Evolutionary conservation across 2,113 vertebrate genomes (phyloP).

Genomic region (Sarotherodon lohbergeri): DNA sequence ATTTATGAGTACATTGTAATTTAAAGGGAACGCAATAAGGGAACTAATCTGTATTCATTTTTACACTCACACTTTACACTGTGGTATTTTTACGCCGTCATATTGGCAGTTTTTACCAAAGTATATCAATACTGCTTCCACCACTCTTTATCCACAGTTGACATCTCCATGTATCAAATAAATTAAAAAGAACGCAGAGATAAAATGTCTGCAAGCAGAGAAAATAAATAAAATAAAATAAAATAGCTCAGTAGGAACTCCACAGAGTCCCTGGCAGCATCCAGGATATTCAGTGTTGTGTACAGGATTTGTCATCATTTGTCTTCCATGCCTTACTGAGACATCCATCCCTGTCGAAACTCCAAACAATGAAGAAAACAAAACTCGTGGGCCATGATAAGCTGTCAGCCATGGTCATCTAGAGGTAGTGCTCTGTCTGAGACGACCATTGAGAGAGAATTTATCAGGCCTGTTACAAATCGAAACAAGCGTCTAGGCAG

Average conservation of each 20-base stretch:
- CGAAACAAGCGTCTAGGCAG: conserved; percentile 10
- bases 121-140: not conserved
- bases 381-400: conserved; percentile 28
- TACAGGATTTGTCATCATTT: conserved; percentile 29
- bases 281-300: not conserved
- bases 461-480: not conserved
- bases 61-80: rapidly evolving
- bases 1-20: not conserved
- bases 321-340: conserved; percentile 7
- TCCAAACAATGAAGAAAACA: conserved; percentile 17
- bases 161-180: not conserved
- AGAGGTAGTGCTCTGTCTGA: not conserved
- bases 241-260: not conserved
- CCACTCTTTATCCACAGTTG: not conserved
- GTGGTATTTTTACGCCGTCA: not conserved
- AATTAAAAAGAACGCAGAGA: not conserved
- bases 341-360: conserved; percentile 28
- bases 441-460: not conserved
- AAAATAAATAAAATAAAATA: not conserved
- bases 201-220: not conserved
- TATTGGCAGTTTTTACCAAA: not conserved
- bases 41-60: not conserved
- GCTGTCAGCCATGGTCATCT: conserved; percentile 29
- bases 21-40: not conserved
- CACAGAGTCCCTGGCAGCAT: not conserved